Base-by-base conservation (phyloP, 1,140 invertebrate species). In the Ceratina calcarata region DNA sequence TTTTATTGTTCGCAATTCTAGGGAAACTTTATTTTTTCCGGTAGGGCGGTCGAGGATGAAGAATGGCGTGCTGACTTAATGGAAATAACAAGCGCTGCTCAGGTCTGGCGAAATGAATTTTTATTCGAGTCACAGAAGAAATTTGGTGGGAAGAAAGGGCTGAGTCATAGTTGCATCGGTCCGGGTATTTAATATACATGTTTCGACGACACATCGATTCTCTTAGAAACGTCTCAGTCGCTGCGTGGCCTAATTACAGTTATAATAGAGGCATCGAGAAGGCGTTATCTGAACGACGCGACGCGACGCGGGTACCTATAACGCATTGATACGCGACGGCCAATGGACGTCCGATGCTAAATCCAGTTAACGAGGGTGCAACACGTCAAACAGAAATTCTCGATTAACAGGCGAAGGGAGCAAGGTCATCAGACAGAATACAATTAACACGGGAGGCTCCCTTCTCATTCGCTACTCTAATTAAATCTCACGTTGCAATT, bases 211-310 rank as follows among this genome's bases (percentile, higher is more conserved):
- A 57, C 60, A 77, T 77, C 65, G 74, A 77, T 77, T 77, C 74
- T 15, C 15, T 45, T 22, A 22, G 51, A 15, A 45, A 66, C 65
- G 55, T 16, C 60, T 61, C 22, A 37, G 66, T 20, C 70, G 45
- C 24, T 37, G 24, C 57, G 66, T 77, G 75, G 75, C 75, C 75
- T 77, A 77, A 77, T 77, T 77, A 77, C 66, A 70, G 22, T n/a
- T 37, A 77, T 70, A 77, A 70, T 62, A 70, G 37, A 18, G 57
- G 37, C 37, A 51, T 68, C 74, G 55, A 58, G 55, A 77, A 70
- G 57, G 24, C 75, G 75, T 77, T 77, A 77, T 77, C 75, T 53
- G 57, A 32, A 77, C 32, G 57, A 49, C 20, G 57, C 16, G 57
- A 49, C 20, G 57, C 16, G 24, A 18, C 68, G 68, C 32, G 45